Evolutionary conservation across 2,888 invertebrate species (phyloP).

Genomic region (Standfussiana lucernea): DNA sequence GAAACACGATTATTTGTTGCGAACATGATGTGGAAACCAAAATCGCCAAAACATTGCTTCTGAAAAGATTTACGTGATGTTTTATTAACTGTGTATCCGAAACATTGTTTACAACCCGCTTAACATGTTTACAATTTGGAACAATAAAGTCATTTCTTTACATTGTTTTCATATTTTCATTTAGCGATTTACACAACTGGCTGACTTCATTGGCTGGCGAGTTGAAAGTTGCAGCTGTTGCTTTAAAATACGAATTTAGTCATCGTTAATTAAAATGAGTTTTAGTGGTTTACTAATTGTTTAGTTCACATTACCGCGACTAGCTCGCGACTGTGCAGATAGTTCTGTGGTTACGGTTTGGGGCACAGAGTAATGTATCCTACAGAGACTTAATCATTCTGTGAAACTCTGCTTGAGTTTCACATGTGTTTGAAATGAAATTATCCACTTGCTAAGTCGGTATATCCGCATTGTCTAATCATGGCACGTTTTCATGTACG

Average conservation of each 20-base stretch:
- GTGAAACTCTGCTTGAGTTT: not conserved
- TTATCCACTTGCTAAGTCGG: constrained; percentile 1
- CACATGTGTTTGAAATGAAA: not conserved
- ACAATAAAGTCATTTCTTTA: constrained; percentile 22
- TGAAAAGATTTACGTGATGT: constrained; percentile 25
- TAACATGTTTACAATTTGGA: constrained; percentile 25
- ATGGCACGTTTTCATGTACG: not conserved
- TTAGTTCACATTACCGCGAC: constrained; percentile 25
- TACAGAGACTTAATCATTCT: constrained; percentile 12
- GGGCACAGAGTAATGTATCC: constrained; percentile 19
- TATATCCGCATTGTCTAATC: constrained; percentile 3
- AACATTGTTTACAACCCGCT: constrained; percentile 31
- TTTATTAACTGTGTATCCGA: constrained; percentile 44
- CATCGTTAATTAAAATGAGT: constrained; percentile 26
- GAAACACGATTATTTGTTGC: constrained; percentile 13
- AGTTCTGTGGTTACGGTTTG: constrained; percentile 17
- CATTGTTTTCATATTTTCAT: constrained; percentile 30
- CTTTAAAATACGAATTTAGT: constrained; percentile 38
- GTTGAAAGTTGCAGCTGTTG: constrained; percentile 38
- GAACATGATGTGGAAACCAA: constrained; percentile 25
- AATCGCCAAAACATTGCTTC: constrained; percentile 25
- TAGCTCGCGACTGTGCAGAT: constrained; percentile 13
- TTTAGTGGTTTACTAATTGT: constrained; percentile 36
- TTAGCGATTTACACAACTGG: constrained; percentile 33
- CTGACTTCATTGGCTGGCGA: constrained; percentile 20